A percentile compares a stretch with the other conserved stretches of the same genome.
phyloP scores from a whole-genome alignment of 2,888 invertebrate species.

The Phyllotreta striolata region DNA sequence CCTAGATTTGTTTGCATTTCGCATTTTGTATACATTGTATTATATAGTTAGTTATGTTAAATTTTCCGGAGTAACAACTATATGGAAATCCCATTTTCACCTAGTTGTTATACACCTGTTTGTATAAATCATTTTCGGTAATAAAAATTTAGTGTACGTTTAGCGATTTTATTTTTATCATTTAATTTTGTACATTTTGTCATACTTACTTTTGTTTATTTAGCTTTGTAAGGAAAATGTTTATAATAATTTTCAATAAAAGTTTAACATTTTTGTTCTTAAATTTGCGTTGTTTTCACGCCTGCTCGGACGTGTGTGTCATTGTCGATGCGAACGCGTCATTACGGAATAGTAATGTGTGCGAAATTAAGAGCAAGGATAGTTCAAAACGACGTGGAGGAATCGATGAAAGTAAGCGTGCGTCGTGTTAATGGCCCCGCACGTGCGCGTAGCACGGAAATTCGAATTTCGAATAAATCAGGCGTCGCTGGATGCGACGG shows the following conservation, averaged over 20 bases:
- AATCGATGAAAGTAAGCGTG: constrained; percentile 49
- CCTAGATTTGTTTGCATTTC: constrained; percentile 4
- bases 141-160: constrained; percentile 19
- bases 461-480: not conserved
- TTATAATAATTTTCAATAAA: constrained; percentile 42
- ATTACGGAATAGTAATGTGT: too few relatives aligned
- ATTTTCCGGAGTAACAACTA: not conserved
- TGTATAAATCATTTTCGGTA: constrained; percentile 22
- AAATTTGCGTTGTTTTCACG: not conserved
- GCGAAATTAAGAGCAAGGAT: too few relatives aligned
- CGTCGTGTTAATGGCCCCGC: constrained; percentile 39
- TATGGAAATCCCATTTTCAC: constrained; percentile 6
- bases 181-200: constrained; percentile 38
- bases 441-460: constrained; percentile 4
- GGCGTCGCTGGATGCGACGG: not conserved
- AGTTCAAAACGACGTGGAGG: not conserved
- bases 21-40: constrained; percentile 13
- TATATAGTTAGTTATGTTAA: constrained; percentile 6
- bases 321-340: too few relatives aligned
- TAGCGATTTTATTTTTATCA: constrained; percentile 29
- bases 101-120: constrained; percentile 12
- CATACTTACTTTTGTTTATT: constrained; percentile 35
- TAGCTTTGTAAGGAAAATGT: constrained; percentile 40
- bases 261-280: constrained; percentile 31
- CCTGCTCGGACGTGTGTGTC: too few relatives aligned